These are phyloP conservation scores for Laspeyria flexula DNA, from an alignment of 2,888 invertebrate genomes.

Conservation along the genomic window DNA sequence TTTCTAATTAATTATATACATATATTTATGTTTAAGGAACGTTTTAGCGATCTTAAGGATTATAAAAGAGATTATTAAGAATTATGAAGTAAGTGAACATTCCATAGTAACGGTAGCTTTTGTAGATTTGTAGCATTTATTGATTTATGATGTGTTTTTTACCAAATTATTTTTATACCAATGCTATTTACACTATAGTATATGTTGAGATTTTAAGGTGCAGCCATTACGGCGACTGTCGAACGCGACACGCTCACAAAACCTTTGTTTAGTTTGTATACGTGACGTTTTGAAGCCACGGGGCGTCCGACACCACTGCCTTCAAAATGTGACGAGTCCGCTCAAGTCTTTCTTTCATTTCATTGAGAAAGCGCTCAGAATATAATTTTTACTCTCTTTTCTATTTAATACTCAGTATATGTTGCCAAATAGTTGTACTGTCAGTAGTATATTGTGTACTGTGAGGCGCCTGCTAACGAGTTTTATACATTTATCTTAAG, in stretches of 20 bases:
- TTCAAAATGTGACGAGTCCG: conserved; percentile 13
- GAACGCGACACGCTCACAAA: conserved; percentile 23
- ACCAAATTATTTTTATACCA: conserved; percentile 84
- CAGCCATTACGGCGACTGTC: conserved; percentile 40
- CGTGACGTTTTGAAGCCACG: conserved; percentile 11
- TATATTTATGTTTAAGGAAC: conserved; percentile 39
- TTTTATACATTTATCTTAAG: conserved; percentile 4
- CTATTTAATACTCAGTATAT: conserved; percentile 49
- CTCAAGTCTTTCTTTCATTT: conserved; percentile 46
- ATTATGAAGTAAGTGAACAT: conserved; percentile 58
- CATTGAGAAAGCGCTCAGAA: conserved; percentile 39
- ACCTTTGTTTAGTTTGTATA: conserved; percentile 15
- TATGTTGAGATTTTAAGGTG: conserved; percentile 55
- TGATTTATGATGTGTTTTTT: conserved; percentile 60
- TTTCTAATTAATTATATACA: conserved; percentile 43
- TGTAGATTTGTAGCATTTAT: conserved; percentile 72
- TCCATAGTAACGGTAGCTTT: conserved; percentile 75
- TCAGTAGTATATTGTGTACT: conserved; percentile 36
- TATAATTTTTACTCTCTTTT: conserved; percentile 33
- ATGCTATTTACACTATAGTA: conserved; percentile 76
- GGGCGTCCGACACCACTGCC: conserved; percentile 10
- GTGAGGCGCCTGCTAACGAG: conserved; percentile 18
- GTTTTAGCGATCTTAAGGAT: conserved; percentile 34
- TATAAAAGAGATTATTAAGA: conserved; percentile 73
- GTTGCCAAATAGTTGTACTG: conserved; percentile 62